Conservation (phyloP, 2,113 vertebrate genomes). For the Mobula birostris region DNA sequence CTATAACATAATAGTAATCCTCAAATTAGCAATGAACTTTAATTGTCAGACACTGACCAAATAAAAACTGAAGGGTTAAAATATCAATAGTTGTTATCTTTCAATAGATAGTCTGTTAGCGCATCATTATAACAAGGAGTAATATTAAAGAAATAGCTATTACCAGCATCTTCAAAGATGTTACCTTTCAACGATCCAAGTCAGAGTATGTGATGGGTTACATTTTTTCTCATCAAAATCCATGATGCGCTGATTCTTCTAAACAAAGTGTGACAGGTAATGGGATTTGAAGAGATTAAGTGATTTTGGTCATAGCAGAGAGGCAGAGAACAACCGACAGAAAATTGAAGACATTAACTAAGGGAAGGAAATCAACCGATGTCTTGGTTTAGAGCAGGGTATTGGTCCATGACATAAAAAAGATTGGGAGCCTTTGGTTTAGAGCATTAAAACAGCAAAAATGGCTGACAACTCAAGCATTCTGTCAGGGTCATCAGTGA, state of each 20-base stretch:
- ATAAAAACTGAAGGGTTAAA: background rate
- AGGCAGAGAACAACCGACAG: background rate
- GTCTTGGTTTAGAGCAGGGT: background rate
- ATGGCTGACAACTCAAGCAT: background rate
- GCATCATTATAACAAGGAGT: background rate
- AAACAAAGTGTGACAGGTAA: background rate
- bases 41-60: background rate
- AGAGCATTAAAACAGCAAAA: background rate
- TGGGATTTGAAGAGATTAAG: background rate
- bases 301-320: background rate
- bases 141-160: background rate
- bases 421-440: too few species aligned
- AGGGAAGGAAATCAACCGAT: background rate
- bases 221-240: background rate
- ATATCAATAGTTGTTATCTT: background rate
- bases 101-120: too few species aligned
- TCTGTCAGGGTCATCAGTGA: too few species aligned
- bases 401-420: too few species aligned
- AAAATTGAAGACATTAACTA: background rate
- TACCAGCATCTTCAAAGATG: background rate
- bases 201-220: background rate
- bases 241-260: background rate
- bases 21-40: background rate
- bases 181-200: background rate
- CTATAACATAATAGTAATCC: background rate